Percentiles rank a stretch among this genome's conserved stretches.
These are phyloP conservation scores for Hofmannophila pseudospretella DNA, from an alignment of 2,888 invertebrate genomes.

Conservation along the genomic window DNA sequence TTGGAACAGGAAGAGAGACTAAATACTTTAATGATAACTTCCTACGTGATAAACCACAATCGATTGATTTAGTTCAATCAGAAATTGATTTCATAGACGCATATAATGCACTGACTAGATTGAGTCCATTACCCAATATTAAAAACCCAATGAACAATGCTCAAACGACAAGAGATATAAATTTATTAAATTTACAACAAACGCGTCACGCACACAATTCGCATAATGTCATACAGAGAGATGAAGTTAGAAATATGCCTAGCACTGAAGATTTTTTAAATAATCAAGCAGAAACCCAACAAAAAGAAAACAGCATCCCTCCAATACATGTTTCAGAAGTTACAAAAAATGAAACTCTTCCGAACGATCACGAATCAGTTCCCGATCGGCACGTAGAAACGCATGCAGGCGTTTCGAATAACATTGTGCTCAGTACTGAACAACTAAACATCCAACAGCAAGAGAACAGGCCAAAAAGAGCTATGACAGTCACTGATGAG, in stretches of 20 bases:
- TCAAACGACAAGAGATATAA: too few relatives aligned
- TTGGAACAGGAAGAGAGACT: constrained; percentile 16
- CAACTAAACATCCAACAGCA: background rate
- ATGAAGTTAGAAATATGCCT: too few relatives aligned
- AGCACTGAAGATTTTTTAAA: too few relatives aligned
- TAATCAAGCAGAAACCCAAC: too few relatives aligned
- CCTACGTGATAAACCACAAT: constrained; percentile 24
- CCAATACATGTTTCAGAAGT: background rate
- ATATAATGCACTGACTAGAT: constrained; percentile 62
- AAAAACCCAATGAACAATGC: constrained; percentile 16
- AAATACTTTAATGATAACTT: constrained; percentile 8
- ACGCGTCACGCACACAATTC: too few relatives aligned
- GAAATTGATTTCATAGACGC: constrained; percentile 72
- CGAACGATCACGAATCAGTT: background rate
- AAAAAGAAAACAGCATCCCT: too few relatives aligned
- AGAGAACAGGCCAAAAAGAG: background rate
- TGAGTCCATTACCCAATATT: constrained; percentile 60
- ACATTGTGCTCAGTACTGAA: background rate
- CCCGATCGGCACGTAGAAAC: background rate
- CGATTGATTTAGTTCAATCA: constrained; percentile 54
- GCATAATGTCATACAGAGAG: too few relatives aligned
- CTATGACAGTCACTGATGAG: background rate
- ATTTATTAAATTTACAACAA: too few relatives aligned
- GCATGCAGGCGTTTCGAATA: background rate
- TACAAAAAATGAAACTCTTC: background rate